Evolutionary conservation across 2,888 invertebrate genomes (phyloP).

Genomic region (Emmelina monodactyla): DNA sequence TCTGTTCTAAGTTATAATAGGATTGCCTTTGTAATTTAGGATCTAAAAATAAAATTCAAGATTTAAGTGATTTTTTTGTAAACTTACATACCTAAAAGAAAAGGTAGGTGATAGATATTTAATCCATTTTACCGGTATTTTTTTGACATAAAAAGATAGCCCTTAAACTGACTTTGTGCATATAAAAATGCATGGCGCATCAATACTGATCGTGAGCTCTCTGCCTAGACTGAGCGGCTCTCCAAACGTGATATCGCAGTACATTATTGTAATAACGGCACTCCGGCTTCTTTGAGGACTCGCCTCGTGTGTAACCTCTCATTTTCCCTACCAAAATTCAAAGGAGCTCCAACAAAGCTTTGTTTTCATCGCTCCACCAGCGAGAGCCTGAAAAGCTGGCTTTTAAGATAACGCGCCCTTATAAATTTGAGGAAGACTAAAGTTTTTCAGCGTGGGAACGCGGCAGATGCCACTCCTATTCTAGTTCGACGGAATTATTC

Average conservation of each 20-base stretch:
- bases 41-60: too few species aligned
- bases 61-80: too few species aligned
- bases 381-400: slow-evolving; percentile 58
- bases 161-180: too few species aligned
- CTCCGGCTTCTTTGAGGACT: slow-evolving; percentile 51
- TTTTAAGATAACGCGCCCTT: slow-evolving; percentile 62
- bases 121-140: too few species aligned
- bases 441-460: slow-evolving; percentile 53
- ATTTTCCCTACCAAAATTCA: slow-evolving; percentile 64
- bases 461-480: slow-evolving; percentile 42
- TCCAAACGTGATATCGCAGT: slow-evolving; percentile 47
- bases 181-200: slow-evolving; percentile 19
- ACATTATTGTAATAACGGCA: slow-evolving; percentile 61
- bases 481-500: slow-evolving; percentile 28
- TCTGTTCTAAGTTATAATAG: too few species aligned
- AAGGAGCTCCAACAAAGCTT: slow-evolving; percentile 62
- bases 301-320: slow-evolving; percentile 55
- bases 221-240: slow-evolving; percentile 31
- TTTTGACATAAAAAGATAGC: too few species aligned
- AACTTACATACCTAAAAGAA: too few species aligned
- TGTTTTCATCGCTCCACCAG: slow-evolving; percentile 58
- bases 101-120: too few species aligned
- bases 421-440: slow-evolving; percentile 53
- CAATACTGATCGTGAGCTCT: too few species aligned
- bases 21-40: too few species aligned